Evolutionary conservation across 2,797 vertebrate genomes (phyloP).

Genomic region (Mormyrus hasselquistii): DNA sequence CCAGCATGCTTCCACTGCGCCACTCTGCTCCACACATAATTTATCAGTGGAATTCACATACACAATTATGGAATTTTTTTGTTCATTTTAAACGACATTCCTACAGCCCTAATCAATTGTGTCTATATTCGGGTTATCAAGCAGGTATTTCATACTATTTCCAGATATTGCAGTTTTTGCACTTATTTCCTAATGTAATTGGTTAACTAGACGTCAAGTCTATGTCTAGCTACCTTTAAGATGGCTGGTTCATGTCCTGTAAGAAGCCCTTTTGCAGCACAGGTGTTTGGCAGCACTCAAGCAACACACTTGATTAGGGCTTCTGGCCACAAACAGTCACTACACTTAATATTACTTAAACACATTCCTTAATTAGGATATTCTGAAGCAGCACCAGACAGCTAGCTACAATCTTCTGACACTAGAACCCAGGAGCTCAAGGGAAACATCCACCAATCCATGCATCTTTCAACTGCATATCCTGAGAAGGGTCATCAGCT

Average conservation of each 20-base stretch:
- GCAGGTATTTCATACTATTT: not conserved
- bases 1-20: slow-evolving; percentile 72
- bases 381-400: not conserved
- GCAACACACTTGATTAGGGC: not conserved
- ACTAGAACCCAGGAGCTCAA: not conserved
- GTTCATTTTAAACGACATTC: not conserved
- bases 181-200: not conserved
- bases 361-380: not conserved
- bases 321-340: not conserved
- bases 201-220: not conserved
- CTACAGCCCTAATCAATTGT: not conserved
- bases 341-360: not conserved
- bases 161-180: not conserved
- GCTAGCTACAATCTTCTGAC: not conserved
- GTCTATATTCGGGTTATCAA: not conserved
- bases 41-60: not conserved
- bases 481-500: not conserved
- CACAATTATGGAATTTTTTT: not conserved
- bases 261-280: not conserved
- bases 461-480: not conserved
- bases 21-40: slow-evolving; percentile 54
- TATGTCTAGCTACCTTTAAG: not conserved
- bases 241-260: not conserved
- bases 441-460: not conserved
- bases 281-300: not conserved